Percentiles rank a stretch among this genome's conserved stretches.
Conservation (phyloP, 2,797 vertebrate species). For the Poliocrania exsul region DNA sequence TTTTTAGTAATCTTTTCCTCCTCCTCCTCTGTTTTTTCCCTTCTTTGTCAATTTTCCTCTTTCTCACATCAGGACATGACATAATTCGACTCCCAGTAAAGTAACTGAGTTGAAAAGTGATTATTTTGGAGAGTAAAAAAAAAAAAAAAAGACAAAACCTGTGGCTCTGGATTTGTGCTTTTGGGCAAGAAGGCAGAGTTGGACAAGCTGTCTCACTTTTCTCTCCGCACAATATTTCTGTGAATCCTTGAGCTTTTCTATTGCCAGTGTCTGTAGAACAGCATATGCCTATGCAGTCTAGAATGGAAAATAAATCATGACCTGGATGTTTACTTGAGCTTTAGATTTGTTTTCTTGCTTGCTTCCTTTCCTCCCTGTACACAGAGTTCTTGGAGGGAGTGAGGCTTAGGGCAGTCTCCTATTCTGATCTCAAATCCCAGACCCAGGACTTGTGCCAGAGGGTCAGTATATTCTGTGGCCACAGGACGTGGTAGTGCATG, state of each 20-base stretch:
- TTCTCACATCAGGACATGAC: background rate
- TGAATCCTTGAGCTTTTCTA: background rate
- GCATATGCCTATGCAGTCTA: background rate
- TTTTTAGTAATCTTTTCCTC: background rate
- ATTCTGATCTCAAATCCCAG: background rate
- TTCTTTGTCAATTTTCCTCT: background rate
- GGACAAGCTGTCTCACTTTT: background rate
- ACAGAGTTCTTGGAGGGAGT: fast-evolving
- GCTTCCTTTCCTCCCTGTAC: background rate
- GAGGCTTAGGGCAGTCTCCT: background rate
- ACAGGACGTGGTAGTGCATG: background rate
- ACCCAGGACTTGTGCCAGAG: background rate
- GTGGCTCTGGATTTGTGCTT: background rate
- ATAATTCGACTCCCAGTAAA: background rate
- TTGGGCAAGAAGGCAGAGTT: background rate
- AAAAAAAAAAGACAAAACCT: background rate
- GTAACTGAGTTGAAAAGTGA: background rate
- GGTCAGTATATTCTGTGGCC: background rate
- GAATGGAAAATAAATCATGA: background rate
- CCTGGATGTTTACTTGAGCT: background rate
- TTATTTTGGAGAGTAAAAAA: background rate
- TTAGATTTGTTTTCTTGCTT: background rate
- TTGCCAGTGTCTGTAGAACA: background rate
- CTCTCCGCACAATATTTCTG: background rate
- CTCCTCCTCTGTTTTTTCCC: background rate